Percentiles rank a stretch among this genome's conserved stretches.
Evolutionary conservation across 2,888 invertebrate species (phyloP).

Genomic region (Lottia gigantea): DNA sequence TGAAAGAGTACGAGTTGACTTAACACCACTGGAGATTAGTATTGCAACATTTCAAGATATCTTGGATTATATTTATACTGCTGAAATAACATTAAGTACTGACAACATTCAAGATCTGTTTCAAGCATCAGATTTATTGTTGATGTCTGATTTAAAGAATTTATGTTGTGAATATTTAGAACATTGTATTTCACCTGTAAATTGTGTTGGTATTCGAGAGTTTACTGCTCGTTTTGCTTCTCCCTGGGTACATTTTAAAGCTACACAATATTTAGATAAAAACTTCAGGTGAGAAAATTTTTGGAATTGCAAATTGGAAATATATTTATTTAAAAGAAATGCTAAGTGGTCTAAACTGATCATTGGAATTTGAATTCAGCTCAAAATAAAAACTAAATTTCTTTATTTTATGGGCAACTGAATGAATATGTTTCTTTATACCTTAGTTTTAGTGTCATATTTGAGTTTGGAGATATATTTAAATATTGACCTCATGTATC

Average conservation of each 20-base stretch:
- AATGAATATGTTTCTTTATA: no score
- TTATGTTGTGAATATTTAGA: constrained; percentile 59
- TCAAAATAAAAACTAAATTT: no score
- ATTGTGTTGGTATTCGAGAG: constrained; percentile 88
- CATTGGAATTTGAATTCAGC: background rate
- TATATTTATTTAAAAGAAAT: background rate
- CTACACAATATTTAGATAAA: constrained; percentile 63
- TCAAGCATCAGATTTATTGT: constrained; percentile 56
- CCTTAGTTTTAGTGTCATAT: no score
- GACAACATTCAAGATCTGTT: constrained; percentile 57
- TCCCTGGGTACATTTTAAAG: constrained; percentile 49
- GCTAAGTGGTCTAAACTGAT: background rate
- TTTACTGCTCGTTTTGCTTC: constrained; percentile 78
- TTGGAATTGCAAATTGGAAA: background rate
- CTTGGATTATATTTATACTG: constrained; percentile 59
- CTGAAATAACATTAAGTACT: constrained; percentile 46
- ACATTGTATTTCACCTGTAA: constrained; percentile 67
- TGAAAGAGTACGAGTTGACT: constrained; percentile 21
- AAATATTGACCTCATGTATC: no score
- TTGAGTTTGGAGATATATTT: no score
- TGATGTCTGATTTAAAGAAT: constrained; percentile 53
- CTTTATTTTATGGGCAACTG: no score
- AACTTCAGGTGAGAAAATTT: constrained; percentile 68
- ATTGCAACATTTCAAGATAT: constrained; percentile 46
- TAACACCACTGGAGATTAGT: constrained; percentile 40